These are phyloP conservation scores for Notolepis coatsorum DNA, from an alignment of 2,797 vertebrate genomes.

Conservation along the genomic window DNA sequence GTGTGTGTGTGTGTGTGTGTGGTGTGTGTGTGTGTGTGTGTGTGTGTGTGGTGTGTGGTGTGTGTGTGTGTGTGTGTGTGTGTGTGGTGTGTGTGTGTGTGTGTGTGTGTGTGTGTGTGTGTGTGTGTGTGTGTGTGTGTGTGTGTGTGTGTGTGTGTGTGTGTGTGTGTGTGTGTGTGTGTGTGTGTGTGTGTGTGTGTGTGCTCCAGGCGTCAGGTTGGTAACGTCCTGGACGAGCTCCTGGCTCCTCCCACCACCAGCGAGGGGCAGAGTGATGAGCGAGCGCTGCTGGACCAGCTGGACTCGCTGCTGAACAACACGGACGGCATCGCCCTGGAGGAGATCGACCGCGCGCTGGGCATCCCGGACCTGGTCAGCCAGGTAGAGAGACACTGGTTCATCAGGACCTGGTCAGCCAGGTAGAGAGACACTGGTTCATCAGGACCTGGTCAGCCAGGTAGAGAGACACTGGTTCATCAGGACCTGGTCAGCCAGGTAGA, in stretches of 20 bases:
- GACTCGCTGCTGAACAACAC: slow-evolving; percentile 95
- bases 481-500: no score
- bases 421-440: no score
- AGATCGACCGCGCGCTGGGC: slow-evolving; percentile 96
- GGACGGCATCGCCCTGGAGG: slow-evolving; percentile 92
- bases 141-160: neutral
- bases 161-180: neutral
- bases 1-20: no score
- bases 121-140: neutral
- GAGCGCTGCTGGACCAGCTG: slow-evolving; percentile 93
- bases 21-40: no score
- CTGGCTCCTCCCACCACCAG: slow-evolving; percentile 88
- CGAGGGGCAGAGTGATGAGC: slow-evolving; percentile 94
- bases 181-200: neutral
- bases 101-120: slow-evolving; percentile 2
- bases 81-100: neutral
- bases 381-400: no score
- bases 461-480: no score
- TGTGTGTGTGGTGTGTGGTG: no score
- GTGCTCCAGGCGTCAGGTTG: slow-evolving; percentile 85
- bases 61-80: no score
- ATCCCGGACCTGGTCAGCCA: slow-evolving; percentile 98
- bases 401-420: no score
- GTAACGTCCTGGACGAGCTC: slow-evolving; percentile 92
- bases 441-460: no score